Evolutionary conservation across 1,140 invertebrate genomes (phyloP).

Genomic region (Sitodiplosis mosellana): DNA sequence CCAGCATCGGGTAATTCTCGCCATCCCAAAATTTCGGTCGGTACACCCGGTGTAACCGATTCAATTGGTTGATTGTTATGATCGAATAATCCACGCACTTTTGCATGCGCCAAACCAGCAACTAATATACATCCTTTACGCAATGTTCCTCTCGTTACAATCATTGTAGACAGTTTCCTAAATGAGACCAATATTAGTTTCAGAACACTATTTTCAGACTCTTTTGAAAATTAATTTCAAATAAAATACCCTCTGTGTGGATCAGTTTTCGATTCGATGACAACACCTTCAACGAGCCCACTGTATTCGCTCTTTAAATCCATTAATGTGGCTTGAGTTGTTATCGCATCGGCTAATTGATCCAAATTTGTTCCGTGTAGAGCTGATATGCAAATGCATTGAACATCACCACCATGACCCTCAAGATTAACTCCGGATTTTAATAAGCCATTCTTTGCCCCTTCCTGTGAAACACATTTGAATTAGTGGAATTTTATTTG

Average conservation of each 20-base stretch:
- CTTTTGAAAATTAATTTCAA: too few relatives aligned
- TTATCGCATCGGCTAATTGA: conserved; percentile 65
- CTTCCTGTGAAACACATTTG: conserved; percentile 33
- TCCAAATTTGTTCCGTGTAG: conserved; percentile 65
- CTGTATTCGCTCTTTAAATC: conserved; percentile 62
- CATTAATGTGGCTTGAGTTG: conserved; percentile 74
- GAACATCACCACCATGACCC: conserved; percentile 79
- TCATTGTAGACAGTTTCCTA: conserved; percentile 71
- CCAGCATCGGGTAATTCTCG: conserved; percentile 69
- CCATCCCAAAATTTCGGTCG: conserved; percentile 83
- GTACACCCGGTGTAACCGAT: conserved; percentile 54
- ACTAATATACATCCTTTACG: conserved; percentile 65
- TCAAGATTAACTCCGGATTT: conserved; percentile 70
- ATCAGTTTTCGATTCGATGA: conserved; percentile 74
- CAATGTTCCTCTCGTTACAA: conserved; percentile 81
- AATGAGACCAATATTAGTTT: conserved; percentile 1
- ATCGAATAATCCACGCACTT: conserved; percentile 73
- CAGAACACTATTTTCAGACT: not conserved
- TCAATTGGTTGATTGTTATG: conserved; percentile 48
- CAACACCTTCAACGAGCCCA: conserved; percentile 72
- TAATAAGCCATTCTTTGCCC: conserved; percentile 52
- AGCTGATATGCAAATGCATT: conserved; percentile 83
- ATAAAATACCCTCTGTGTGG: conserved; percentile 47
- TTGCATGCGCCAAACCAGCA: conserved; percentile 63
- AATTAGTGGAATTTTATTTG: conserved; percentile 4